Evolutionary conservation across 2,888 invertebrate species (phyloP).

Genomic region (Tachystola acroxantha): DNA sequence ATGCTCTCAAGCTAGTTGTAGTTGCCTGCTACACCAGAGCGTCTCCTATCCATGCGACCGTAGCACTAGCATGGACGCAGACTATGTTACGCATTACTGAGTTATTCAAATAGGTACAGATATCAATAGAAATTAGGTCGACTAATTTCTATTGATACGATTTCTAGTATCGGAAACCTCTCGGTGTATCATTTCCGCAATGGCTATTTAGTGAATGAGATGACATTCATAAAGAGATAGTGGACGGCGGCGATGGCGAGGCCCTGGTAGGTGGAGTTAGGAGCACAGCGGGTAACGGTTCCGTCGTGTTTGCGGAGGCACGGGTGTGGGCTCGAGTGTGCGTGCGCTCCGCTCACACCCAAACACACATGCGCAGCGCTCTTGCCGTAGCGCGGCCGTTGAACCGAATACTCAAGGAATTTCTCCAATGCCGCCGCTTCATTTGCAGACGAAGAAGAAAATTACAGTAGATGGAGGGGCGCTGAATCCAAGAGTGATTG

Average conservation of each 20-base stretch:
- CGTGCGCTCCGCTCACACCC: constrained; percentile 50
- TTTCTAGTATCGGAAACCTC: no score
- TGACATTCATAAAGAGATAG: no score
- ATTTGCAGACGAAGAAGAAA: constrained; percentile 59
- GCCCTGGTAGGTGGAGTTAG: constrained; percentile 50
- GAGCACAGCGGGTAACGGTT: constrained; percentile 67
- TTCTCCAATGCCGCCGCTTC: constrained; percentile 64
- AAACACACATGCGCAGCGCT: constrained; percentile 54
- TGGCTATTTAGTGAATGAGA: no score
- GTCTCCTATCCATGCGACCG: background rate
- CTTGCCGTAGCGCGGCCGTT: constrained; percentile 68
- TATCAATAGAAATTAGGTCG: no score
- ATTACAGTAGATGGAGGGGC: constrained; percentile 44
- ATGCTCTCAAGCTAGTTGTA: constrained; percentile 38
- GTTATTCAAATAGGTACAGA: background rate
- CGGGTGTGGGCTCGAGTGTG: constrained; percentile 51
- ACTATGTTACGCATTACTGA: background rate
- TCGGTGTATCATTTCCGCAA: no score
- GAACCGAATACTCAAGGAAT: constrained; percentile 76
- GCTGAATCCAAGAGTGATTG: constrained; percentile 11
- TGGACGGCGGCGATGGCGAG: no score
- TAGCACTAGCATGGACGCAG: background rate
- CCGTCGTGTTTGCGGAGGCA: constrained; percentile 67
- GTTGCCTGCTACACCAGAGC: constrained; percentile 14
- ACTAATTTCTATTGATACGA: background rate